Conservation (phyloP, 2,113 vertebrate genomes). For the Rhabdornis inornatus region DNA sequence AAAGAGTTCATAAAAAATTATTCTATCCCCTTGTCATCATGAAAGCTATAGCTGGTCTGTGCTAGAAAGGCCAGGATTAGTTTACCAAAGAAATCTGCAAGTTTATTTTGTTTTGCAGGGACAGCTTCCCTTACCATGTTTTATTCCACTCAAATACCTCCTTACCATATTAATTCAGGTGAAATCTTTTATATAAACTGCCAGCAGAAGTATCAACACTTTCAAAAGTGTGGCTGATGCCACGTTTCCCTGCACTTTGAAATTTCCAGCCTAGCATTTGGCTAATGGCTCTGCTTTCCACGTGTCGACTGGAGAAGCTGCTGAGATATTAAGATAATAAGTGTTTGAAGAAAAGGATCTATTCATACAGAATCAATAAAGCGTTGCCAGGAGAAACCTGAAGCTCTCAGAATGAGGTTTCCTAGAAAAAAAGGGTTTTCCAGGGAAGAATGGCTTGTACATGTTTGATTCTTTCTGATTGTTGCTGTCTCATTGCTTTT, state of each 20-base stretch:
- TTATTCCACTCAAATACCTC: neutral
- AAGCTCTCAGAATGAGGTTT: neutral
- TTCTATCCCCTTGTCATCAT: neutral
- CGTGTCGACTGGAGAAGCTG: neutral
- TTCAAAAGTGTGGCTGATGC: neutral
- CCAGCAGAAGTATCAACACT: neutral
- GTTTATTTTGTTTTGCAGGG: neutral
- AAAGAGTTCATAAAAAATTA: slow-evolving; percentile 37
- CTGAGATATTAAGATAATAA: slow-evolving; percentile 35
- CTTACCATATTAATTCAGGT: neutral
- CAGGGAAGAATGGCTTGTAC: neutral
- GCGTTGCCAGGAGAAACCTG: neutral
- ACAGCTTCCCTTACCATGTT: neutral
- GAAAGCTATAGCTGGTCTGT: neutral
- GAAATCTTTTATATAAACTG: neutral
- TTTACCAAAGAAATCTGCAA: neutral
- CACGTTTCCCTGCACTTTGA: neutral
- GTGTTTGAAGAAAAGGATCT: slow-evolving; percentile 21
- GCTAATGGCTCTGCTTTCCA: neutral
- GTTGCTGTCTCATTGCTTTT: neutral
- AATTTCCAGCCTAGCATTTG: neutral
- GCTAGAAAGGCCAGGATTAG: neutral
- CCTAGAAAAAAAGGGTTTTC: neutral
- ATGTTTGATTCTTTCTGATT: neutral
- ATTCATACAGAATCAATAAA: slow-evolving; percentile 13